Evolutionary conservation across 2,888 invertebrate genomes (phyloP).

Genomic region (Chorisops tibialis): DNA sequence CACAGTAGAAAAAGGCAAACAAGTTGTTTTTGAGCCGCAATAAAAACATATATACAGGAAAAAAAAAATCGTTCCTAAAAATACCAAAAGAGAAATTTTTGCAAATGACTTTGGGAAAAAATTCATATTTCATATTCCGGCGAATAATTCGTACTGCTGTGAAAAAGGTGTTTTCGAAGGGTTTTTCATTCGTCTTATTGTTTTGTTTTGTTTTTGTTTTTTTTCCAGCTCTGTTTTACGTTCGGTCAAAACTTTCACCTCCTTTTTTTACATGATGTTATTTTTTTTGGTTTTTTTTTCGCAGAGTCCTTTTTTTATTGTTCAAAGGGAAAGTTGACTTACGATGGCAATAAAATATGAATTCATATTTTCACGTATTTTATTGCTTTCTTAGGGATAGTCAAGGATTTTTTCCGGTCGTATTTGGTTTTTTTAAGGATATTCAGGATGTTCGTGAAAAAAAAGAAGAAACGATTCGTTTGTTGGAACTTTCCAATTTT

Average conservation of each 20-base stretch:
- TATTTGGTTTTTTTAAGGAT: neutral
- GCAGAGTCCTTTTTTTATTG: slow-evolving; percentile 17
- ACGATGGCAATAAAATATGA: slow-evolving; percentile 31
- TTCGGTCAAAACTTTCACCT: slow-evolving; percentile 26
- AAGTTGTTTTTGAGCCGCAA: neutral
- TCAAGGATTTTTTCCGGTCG: neutral
- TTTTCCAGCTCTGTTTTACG: neutral
- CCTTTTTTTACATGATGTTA: neutral
- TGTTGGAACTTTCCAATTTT: too few species aligned
- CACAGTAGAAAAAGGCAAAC: slow-evolving; percentile 23
- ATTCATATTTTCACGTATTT: slow-evolving; percentile 29
- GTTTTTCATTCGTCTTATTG: slow-evolving; percentile 13
- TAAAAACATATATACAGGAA: neutral
- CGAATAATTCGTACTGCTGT: slow-evolving; percentile 27
- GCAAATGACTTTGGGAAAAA: slow-evolving; percentile 28
- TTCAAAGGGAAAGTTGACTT: slow-evolving; percentile 30
- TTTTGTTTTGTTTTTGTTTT: neutral
- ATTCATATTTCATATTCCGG: slow-evolving; percentile 16
- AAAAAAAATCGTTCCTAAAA: neutral
- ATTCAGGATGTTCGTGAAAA: neutral
- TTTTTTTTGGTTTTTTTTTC: neutral
- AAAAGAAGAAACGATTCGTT: neutral
- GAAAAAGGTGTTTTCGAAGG: slow-evolving; percentile 26
- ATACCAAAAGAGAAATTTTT: slow-evolving; percentile 6
- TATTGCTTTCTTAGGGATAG: slow-evolving; percentile 5